Conservation (phyloP, 2,888 invertebrate species). For the Pollenia angustigena region DNA sequence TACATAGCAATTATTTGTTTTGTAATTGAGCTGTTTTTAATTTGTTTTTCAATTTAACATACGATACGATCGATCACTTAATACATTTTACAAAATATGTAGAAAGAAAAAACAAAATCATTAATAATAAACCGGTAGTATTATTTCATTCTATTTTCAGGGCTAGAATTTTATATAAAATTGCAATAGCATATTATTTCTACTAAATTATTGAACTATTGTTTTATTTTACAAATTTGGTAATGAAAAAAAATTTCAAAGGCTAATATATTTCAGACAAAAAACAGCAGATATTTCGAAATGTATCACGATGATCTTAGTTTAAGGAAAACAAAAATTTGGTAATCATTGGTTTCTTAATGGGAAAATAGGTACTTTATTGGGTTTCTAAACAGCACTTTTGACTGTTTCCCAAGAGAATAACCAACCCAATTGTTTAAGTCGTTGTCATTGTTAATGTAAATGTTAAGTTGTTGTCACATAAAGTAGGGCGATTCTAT, state of each 20-base stretch:
- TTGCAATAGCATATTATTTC: neutral
- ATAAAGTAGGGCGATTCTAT: no score
- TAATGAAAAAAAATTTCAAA: constrained; percentile 13
- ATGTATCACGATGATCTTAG: no score
- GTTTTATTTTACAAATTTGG: constrained; percentile 39
- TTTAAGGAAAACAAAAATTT: no score
- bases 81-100: neutral
- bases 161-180: constrained; percentile 29
- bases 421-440: no score
- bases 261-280: neutral
- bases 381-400: no score
- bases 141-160: constrained; percentile 21
- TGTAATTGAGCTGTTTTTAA: constrained; percentile 21
- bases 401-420: no score
- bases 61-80: neutral
- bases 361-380: no score
- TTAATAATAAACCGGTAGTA: constrained; percentile 30
- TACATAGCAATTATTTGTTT: constrained; percentile 31
- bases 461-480: no score
- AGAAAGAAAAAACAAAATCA: neutral
- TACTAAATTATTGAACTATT: constrained; percentile 42
- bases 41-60: constrained; percentile 21
- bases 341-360: no score
- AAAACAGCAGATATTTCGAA: no score
- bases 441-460: no score